Conservation (phyloP, 2,113 vertebrate genomes). For the Corythoichthys intestinalis region DNA sequence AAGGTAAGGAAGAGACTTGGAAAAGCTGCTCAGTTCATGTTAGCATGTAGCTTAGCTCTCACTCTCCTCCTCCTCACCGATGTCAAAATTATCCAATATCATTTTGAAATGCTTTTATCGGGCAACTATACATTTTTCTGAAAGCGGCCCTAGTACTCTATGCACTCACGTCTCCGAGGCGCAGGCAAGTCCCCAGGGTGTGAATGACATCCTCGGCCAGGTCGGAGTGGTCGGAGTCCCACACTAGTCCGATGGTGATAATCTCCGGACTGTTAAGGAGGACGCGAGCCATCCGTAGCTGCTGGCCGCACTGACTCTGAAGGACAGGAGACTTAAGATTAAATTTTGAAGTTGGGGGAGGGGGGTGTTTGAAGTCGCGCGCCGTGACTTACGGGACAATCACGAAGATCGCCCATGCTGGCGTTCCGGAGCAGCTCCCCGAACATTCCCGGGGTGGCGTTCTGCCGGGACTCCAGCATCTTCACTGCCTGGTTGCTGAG, state of each 20-base stretch:
- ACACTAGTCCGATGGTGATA: conserved; percentile 94
- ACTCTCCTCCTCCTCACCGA: too few species aligned
- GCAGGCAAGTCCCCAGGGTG: conserved; percentile 95
- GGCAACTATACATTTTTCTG: too few species aligned
- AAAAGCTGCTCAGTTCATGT: too few species aligned
- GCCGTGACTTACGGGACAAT: conserved; percentile 83
- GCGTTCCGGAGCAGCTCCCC: conserved; percentile 94
- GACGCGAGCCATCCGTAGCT: conserved; percentile 91
- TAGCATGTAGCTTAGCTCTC: too few species aligned
- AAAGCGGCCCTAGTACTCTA: too few species aligned
- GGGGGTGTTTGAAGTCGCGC: too few species aligned
- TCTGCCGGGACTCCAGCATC: conserved; percentile 96
- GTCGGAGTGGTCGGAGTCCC: conserved; percentile 97
- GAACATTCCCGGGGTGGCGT: conserved; percentile 96
- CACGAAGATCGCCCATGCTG: conserved; percentile 95
- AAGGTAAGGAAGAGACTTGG: too few species aligned
- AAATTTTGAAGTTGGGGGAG: too few species aligned
- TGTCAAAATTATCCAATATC: too few species aligned
- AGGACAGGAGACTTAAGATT: conserved; percentile 6
- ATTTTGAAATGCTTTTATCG: too few species aligned
- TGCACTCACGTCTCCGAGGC: conserved; percentile 90
- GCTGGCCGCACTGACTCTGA: conserved; percentile 96
- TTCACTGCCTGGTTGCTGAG: conserved; percentile 94
- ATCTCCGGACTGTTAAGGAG: conserved; percentile 97
- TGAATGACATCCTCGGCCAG: conserved; percentile 97